Evolutionary conservation across 2,113 vertebrate species (phyloP), one percentile per base, ranked within the genome.

Genomic region (Carassius carassius): DNA sequence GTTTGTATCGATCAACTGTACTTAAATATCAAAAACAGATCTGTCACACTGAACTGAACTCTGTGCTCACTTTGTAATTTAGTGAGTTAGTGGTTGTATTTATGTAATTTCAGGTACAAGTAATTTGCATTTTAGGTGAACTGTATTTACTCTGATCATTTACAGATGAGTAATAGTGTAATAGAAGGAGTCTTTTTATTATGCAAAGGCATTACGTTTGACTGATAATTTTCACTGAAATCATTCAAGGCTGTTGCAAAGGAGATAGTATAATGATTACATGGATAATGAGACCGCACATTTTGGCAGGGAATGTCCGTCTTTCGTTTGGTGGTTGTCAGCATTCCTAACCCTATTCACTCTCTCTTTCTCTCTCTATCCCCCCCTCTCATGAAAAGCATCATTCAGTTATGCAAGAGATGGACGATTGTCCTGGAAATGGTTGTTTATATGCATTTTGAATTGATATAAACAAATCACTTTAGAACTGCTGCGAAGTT

Each of bases 361-460:
- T 77, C 49, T 44, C 44, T 44, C 37, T 84, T 47, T 77, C 11
- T 44, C 2, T 82, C 0, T 81, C 2, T 82, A 0, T 17, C 54
- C 44, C 60, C 62, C 70, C 21, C 58, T 72, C 76, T 84, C 51
- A 85, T 87, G 84, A 87, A 86, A 86, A 77, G 81, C 81, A 77
- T 86, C 83, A 87, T 87, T 86, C 79, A 87, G 73, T 87, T 89
- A 86, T 87, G 79, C 67, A 89, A 70, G 65, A 44, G 80, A 90
- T 72, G 32, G 60, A 85, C 32, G 74, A 82, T 37, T 75, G 65
- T 84, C 70, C 73, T 80, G 76, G 58, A 82, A 86, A 58, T 84
- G 85, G 73, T 72, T 85, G 72, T 74, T 49, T 76, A 63, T 67
- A 84, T 78, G 85, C 78, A 73, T 63, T 73, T 63, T 65, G 58